Evolutionary conservation across 2,797 vertebrate genomes (phyloP), one percentile per base, ranked within the genome.

Genomic region (Paedocypris micromegethes): DNA sequence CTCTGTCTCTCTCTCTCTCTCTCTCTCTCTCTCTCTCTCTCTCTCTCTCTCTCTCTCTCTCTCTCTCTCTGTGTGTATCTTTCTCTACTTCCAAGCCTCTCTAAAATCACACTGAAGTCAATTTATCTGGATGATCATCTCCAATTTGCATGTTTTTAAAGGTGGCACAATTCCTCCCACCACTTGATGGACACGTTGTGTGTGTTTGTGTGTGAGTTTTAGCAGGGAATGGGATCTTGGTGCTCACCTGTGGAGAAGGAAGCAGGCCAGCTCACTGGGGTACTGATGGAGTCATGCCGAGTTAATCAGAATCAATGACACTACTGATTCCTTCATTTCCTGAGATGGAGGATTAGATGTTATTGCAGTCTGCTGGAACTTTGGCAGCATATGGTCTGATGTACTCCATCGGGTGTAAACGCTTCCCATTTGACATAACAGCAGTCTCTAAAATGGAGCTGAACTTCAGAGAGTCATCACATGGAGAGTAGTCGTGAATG

Each of bases 301-400:
- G 68, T 69, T 66, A 71, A 77, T 73, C 73, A 77, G 65, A 70
- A 59, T 73, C 74, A 77, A 72, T 75, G 69, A 72, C 48, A 66
- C 57, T 66, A 41, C 69, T 69, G 74, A 76, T 74, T 75, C 60
- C 72, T 72, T 78, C 77, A 76, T 76, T 78, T 76, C 67, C 69
- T 74, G 46, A 46, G 49, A 45, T 61, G 66, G 9, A 57, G 66
- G 62, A 69, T 58, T 69, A 73, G 61, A 70, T 3, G 51, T 71
- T 66, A 70, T 67, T 68, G 9, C 45, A 70, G 55, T 67, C 77
- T 66, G 58, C 40, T 69, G 72, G 65, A 73, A 74, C 58, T 74
- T 74, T 61, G 65, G 57, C 59, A 69, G 66, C 65, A 65, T 72
- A 65, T 68, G 72, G 66, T 64, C 70, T 62, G 62, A 52, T 52